These are phyloP conservation scores for Hydropsyche tenuis DNA, from an alignment of 1,140 invertebrate species.

Conservation along the genomic window DNA sequence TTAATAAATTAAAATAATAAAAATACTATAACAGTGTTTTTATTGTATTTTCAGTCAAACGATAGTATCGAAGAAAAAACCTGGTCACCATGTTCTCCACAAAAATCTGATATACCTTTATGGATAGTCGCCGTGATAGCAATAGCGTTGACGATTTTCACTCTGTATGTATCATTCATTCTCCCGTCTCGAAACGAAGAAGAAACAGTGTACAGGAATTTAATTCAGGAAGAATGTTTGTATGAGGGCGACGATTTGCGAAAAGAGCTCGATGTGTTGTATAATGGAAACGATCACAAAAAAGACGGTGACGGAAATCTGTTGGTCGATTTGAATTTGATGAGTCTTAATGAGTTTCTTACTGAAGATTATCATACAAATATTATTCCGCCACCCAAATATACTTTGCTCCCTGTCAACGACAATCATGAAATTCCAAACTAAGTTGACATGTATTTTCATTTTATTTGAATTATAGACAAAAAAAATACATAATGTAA, in stretches of 20 bases:
- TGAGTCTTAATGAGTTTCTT: slow-evolving; percentile 45
- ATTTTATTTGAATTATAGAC: too few species aligned
- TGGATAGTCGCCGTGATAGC: slow-evolving; percentile 46
- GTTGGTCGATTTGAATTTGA: slow-evolving; percentile 33
- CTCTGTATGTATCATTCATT: slow-evolving; percentile 45
- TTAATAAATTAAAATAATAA: slow-evolving; percentile 7
- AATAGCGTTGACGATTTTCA: slow-evolving; percentile 40
- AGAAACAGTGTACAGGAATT: slow-evolving; percentile 25
- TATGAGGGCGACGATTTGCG: slow-evolving; percentile 33
- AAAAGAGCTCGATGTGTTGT: slow-evolving; percentile 40
- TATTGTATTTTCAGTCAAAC: slow-evolving; percentile 33
- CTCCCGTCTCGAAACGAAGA: slow-evolving; percentile 43
- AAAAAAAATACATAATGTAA: too few species aligned
- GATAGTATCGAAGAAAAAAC: slow-evolving; percentile 42
- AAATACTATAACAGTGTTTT: neutral
- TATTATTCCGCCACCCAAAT: slow-evolving; percentile 45
- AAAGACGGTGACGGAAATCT: slow-evolving; percentile 9
- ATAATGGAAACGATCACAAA: slow-evolving; percentile 31
- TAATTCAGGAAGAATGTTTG: slow-evolving; percentile 9
- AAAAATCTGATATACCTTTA: slow-evolving; percentile 42
- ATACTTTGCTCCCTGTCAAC: slow-evolving; percentile 38
- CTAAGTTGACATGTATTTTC: neutral
- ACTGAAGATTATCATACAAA: slow-evolving; percentile 45
- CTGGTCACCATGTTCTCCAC: slow-evolving; percentile 42
- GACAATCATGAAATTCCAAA: slow-evolving; percentile 25